phyloP scores from a whole-genome alignment of 2,113 vertebrate species.

The Peromyscus maniculatus region DNA sequence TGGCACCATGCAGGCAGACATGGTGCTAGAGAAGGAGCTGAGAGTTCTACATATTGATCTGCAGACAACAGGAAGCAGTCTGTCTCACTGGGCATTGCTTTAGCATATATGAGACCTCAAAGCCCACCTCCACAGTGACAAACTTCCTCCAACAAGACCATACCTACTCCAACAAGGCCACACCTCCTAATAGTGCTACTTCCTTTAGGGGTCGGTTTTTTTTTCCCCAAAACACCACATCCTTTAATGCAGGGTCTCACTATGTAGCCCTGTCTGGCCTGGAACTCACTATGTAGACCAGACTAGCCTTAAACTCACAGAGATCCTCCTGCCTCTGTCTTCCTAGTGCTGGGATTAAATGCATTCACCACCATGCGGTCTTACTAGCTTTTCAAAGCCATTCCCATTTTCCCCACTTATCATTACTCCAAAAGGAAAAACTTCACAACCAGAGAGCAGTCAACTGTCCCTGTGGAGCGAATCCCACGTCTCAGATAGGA shows the following conservation, averaged over 20 bases:
- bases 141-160: not conserved
- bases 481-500: not conserved
- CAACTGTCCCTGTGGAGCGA: not conserved
- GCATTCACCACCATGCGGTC: not conserved
- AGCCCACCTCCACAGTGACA: not conserved
- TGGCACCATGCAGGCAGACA: not conserved
- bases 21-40: not conserved
- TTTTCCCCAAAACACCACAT: not conserved
- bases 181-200: not conserved
- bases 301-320: not conserved
- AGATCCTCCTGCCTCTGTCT: not conserved
- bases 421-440: not conserved
- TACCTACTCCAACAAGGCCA: not conserved
- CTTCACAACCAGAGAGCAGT: not conserved
- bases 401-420: not conserved
- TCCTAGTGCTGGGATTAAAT: not conserved
- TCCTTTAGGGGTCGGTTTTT: not conserved
- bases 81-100: not conserved
- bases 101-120: not conserved
- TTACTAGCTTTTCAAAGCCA: not conserved
- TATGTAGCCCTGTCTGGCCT: not conserved
- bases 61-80: not conserved
- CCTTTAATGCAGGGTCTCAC: not conserved
- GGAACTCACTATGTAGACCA: not conserved
- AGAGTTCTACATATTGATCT: not conserved